Conservation (phyloP, 2,113 vertebrate species). For the Ceratotherium simum region DNA sequence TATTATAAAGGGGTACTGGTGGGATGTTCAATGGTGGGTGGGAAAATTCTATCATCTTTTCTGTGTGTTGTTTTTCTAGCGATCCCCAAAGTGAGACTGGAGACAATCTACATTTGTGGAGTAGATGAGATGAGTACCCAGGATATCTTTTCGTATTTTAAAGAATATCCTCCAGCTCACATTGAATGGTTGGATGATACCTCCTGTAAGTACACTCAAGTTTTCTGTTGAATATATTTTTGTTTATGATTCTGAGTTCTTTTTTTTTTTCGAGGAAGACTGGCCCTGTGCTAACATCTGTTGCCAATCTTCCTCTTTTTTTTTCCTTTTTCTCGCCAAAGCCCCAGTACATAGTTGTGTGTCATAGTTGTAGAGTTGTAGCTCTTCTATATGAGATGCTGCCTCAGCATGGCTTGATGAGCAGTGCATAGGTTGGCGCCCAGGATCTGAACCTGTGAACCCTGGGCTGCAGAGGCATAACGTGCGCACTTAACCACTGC, state of each 20-base stretch:
- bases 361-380: too few relatives aligned
- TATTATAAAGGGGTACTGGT: background rate
- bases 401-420: too few relatives aligned
- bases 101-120: slow-evolving; percentile 94
- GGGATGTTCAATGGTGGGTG: background rate
- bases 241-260: background rate
- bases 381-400: too few relatives aligned
- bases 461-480: too few relatives aligned
- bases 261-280: too few relatives aligned
- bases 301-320: too few relatives aligned
- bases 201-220: slow-evolving; percentile 91
- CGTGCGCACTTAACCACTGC: too few relatives aligned
- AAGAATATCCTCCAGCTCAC: slow-evolving; percentile 97
- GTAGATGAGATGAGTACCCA: slow-evolving; percentile 99
- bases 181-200: slow-evolving; percentile 98
- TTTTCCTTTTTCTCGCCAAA: too few relatives aligned
- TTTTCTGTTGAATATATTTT: slow-evolving; percentile 26
- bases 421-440: too few relatives aligned
- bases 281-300: too few relatives aligned
- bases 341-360: too few relatives aligned
- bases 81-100: slow-evolving; percentile 93
- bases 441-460: too few relatives aligned
- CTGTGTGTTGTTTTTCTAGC: slow-evolving; percentile 86
- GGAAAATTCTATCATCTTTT: slow-evolving; percentile 30
- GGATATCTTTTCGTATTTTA: slow-evolving; percentile 96